Evolutionary conservation across 2,113 vertebrate species (phyloP), one percentile per base, ranked within the genome.

Genomic region (Pavo muticus): DNA sequence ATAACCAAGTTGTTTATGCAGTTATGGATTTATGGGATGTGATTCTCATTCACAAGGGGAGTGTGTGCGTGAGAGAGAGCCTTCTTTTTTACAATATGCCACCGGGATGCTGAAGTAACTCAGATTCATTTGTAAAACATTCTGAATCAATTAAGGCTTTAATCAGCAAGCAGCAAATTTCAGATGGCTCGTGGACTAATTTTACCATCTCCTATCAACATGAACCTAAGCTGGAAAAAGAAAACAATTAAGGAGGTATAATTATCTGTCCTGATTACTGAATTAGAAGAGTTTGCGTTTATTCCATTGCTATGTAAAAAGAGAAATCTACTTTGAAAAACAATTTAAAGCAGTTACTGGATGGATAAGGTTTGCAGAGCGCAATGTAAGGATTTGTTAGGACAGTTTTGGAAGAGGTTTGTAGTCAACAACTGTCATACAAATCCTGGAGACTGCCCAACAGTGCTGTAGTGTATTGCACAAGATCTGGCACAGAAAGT

Each of bases 121-220:
- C 96, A 56, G 83, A 97, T 96, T 97, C 97, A 98, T 98, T 96
- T 97, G 95, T 97, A 95, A 97, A 97, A 95, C 96, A 91, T 96
- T 97, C 97, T 44, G 95, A 97, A 97, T 97, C 97, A 97, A 98
- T 98, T 98, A 98, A 94, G 75, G 87, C 91, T 97, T 97, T 98
- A 97, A 98, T 98, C 98, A 98, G 96, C 95, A 93, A 97, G 96
- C 47, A 27, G 96, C 95, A 97, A 97, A 97, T 96, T 98, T 97
- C 95, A 91, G 94, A 90, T 96, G 97, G 97, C 94, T 97, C 6
- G 71, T 96, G 97, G 97, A 97, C 97, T 97, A 95, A 97, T 97
- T 98, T 97, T 96, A 93, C 97, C 87, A 5, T 95, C 95, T 97
- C 94, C 95, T 94, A 96, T 97, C 97, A 96, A 96, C 82, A 91